These are phyloP conservation scores for Dryococelus australis DNA, from an alignment of 2,888 invertebrate genomes.

Conservation along the genomic window DNA sequence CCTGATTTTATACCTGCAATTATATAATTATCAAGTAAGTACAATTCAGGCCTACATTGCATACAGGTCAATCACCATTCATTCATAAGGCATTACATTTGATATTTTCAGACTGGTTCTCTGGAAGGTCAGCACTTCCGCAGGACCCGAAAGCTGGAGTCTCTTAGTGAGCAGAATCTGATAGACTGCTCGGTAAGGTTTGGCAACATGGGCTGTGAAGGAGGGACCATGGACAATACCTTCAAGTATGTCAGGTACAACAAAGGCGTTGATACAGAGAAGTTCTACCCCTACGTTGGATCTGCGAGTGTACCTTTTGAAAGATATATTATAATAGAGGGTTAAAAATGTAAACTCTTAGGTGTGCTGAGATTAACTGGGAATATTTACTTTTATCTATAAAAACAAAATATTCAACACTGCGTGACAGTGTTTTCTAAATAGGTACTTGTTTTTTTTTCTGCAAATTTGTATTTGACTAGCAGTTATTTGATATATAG, in stretches of 20 bases:
- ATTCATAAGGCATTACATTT: no score
- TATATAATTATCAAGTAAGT: no score
- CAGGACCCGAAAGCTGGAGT: conserved; percentile 60
- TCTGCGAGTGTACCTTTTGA: conserved; percentile 41
- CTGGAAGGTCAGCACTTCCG: conserved; percentile 64
- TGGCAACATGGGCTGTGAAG: conserved; percentile 64
- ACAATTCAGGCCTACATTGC: no score
- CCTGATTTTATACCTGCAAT: no score
- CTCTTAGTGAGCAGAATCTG: conserved; percentile 65
- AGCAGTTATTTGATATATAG: no score
- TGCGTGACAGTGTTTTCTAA: neutral
- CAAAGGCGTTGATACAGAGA: conserved; percentile 65
- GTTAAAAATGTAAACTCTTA: no score
- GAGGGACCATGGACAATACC: conserved; percentile 63
- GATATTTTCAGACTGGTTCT: conserved; percentile 62
- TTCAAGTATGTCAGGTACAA: conserved; percentile 62
- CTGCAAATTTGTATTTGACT: no score
- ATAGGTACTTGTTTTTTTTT: neutral
- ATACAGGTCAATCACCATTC: no score
- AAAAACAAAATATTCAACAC: neutral
- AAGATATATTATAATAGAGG: no score
- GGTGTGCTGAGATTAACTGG: no score
- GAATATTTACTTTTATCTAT: neutral
- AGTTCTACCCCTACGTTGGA: conserved; percentile 63
- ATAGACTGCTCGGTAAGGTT: conserved; percentile 63